A percentile compares a stretch with the other conserved stretches of the same genome.
Conservation (phyloP, 2,888 invertebrate species). For the Ophion ventricosus region DNA sequence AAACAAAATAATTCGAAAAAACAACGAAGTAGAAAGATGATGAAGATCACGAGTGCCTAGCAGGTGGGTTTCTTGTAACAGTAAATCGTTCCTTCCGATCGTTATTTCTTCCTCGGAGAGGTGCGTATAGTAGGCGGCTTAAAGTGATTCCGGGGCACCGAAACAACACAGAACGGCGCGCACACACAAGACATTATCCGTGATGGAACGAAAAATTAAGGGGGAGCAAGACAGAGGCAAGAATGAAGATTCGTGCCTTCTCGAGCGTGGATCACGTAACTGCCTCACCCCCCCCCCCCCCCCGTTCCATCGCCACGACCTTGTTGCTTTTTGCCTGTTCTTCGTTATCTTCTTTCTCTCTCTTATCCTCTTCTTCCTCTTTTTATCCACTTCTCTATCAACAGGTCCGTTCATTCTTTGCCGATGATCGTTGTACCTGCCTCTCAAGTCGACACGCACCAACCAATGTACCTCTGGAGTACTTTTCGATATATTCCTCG, state of each 20-base stretch:
- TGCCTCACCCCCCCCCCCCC: slow-evolving; percentile 67
- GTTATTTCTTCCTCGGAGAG: slow-evolving; percentile 57
- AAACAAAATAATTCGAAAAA: slow-evolving; percentile 11
- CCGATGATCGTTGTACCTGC: slow-evolving; percentile 60
- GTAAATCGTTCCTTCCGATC: slow-evolving; percentile 62
- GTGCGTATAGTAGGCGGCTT: slow-evolving; percentile 68
- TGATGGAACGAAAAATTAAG: slow-evolving; percentile 66
- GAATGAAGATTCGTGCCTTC: slow-evolving; percentile 73
- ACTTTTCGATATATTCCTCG: slow-evolving; percentile 46
- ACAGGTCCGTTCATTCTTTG: slow-evolving; percentile 64
- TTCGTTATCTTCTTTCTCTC: slow-evolving; percentile 37
- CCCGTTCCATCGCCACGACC: slow-evolving; percentile 55
- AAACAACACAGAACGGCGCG: slow-evolving; percentile 50
- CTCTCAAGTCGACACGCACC: slow-evolving; percentile 65
- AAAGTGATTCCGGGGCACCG: slow-evolving; percentile 65
- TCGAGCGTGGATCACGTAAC: slow-evolving; percentile 76
- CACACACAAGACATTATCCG: slow-evolving; percentile 55
- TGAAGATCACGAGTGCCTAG: slow-evolving; percentile 31
- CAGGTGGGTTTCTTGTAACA: slow-evolving; percentile 57
- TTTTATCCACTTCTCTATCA: slow-evolving; percentile 43
- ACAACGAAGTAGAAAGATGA: slow-evolving; percentile 12
- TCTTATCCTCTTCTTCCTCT: slow-evolving; percentile 22
- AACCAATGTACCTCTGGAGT: slow-evolving; percentile 63
- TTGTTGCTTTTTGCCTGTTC: slow-evolving; percentile 59
- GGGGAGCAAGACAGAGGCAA: slow-evolving; percentile 53